phyloP scores from a whole-genome alignment of 2,888 invertebrate species.

The Caenorhabditis parvicauda region DNA sequence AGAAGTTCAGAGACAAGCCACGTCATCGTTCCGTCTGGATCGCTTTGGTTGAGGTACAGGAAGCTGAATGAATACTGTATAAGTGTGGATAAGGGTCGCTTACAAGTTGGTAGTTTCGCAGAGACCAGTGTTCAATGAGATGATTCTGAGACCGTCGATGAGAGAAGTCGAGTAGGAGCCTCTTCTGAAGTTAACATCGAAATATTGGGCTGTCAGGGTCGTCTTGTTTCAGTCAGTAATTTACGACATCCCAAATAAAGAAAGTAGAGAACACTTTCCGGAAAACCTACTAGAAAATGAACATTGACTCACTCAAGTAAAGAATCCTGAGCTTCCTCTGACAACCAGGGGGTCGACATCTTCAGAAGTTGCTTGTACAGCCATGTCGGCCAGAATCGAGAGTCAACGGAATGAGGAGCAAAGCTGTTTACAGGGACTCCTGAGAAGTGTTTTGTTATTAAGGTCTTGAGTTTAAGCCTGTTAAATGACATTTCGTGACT shows the following conservation, averaged over 20 bases:
- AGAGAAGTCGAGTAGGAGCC: slow-evolving; percentile 78
- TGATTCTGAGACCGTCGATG: slow-evolving; percentile 60
- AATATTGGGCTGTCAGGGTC: too few relatives aligned
- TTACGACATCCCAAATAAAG: too few relatives aligned
- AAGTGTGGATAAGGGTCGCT: slow-evolving; percentile 12
- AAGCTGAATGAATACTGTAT: slow-evolving; percentile 65
- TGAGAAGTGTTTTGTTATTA: not conserved
- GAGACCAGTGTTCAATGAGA: slow-evolving; percentile 62
- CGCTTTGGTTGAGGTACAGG: slow-evolving; percentile 81
- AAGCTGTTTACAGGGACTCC: slow-evolving; percentile 59
- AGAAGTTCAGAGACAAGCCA: slow-evolving; percentile 77
- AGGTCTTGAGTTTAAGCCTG: too few relatives aligned
- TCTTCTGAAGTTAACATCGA: slow-evolving; percentile 66
- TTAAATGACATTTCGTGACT: too few relatives aligned
- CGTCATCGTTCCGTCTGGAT: slow-evolving; percentile 76
- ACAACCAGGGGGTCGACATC: slow-evolving; percentile 79
- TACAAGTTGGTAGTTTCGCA: slow-evolving; percentile 65
- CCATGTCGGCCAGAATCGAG: slow-evolving; percentile 73
- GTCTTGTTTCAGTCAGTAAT: too few relatives aligned
- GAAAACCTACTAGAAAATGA: too few relatives aligned
- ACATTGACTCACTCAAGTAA: slow-evolving; percentile 29
- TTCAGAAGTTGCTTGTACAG: slow-evolving; percentile 75
- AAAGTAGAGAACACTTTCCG: not conserved
- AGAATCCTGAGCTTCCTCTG: slow-evolving; percentile 59
- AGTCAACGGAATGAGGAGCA: slow-evolving; percentile 64